Conservation (phyloP, 2,888 invertebrate species). For the Lymantria dispar region DNA sequence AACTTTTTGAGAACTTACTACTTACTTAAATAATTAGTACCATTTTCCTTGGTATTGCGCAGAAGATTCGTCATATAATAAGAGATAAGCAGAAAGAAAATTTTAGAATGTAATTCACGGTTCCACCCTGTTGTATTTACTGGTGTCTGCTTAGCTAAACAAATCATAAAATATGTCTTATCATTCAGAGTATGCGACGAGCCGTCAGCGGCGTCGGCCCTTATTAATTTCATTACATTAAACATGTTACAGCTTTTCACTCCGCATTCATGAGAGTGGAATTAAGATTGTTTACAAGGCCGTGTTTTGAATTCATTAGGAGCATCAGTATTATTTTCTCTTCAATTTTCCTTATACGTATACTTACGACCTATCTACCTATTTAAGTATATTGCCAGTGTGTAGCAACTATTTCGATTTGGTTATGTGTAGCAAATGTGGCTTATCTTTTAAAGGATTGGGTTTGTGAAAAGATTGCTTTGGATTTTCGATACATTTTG, state of each 20-base stretch:
- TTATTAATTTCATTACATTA: conserved; percentile 69
- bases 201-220: conserved; percentile 47
- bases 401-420: too few relatives aligned
- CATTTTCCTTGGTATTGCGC: too few relatives aligned
- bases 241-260: conserved; percentile 48
- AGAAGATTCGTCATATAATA: too few relatives aligned
- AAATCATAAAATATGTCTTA: conserved; percentile 56
- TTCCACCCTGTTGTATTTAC: conserved; percentile 46
- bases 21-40: too few relatives aligned
- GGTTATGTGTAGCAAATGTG: too few relatives aligned
- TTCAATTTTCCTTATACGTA: conserved; percentile 10
- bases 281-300: conserved; percentile 34
- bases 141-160: conserved; percentile 39
- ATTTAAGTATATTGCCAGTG: too few relatives aligned
- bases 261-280: conserved; percentile 16
- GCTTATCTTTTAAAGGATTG: too few relatives aligned
- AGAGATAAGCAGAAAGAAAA: too few relatives aligned
- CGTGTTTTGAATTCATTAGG: conserved; percentile 29
- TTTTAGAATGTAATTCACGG: not conserved
- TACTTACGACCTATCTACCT: too few relatives aligned
- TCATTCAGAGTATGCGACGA: conserved; percentile 53
- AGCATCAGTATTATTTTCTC: conserved; percentile 28
- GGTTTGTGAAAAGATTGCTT: too few relatives aligned
- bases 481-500: too few relatives aligned
- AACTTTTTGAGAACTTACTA: too few relatives aligned